phyloP scores from a whole-genome alignment of 2,888 invertebrate species.

The Alcis repandata region DNA sequence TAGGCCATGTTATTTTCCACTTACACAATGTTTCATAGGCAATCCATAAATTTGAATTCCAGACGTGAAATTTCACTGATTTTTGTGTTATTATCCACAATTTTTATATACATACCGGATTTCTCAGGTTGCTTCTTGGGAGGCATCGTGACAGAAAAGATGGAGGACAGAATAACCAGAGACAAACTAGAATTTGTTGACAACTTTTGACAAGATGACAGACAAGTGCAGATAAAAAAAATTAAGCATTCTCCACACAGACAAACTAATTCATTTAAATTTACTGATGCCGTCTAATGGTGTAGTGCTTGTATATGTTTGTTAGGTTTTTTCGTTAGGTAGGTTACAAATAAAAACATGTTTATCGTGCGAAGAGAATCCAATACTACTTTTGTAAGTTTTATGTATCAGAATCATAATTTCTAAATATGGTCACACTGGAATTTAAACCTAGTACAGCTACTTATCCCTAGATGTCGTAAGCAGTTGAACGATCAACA shows the following conservation, averaged over 20 bases:
- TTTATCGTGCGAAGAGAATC: too few relatives aligned
- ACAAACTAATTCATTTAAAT: too few relatives aligned
- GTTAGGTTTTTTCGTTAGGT: too few relatives aligned
- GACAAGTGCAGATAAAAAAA: neutral
- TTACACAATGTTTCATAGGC: neutral
- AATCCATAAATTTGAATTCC: neutral
- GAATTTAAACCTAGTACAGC: too few relatives aligned
- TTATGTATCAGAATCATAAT: too few relatives aligned
- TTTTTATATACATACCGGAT: slow-evolving; percentile 88
- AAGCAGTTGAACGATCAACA: too few relatives aligned
- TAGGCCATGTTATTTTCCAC: slow-evolving; percentile 10
- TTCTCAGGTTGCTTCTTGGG: slow-evolving; percentile 95
- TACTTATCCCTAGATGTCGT: too few relatives aligned
- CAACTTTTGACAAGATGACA: neutral
- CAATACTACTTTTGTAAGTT: too few relatives aligned
- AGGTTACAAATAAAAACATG: too few relatives aligned
- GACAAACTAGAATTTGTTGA: slow-evolving; percentile 24
- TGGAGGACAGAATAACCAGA: slow-evolving; percentile 66
- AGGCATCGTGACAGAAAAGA: slow-evolving; percentile 91
- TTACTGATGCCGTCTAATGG: too few relatives aligned
- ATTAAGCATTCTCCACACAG: neutral
- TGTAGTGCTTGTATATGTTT: too few relatives aligned
- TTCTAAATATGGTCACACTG: neutral
- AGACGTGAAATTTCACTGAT: slow-evolving; percentile 4
- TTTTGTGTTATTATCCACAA: slow-evolving; percentile 1